Base-by-base conservation (phyloP, 2,113 vertebrate genomes). In the Arvicanthis niloticus region DNA sequence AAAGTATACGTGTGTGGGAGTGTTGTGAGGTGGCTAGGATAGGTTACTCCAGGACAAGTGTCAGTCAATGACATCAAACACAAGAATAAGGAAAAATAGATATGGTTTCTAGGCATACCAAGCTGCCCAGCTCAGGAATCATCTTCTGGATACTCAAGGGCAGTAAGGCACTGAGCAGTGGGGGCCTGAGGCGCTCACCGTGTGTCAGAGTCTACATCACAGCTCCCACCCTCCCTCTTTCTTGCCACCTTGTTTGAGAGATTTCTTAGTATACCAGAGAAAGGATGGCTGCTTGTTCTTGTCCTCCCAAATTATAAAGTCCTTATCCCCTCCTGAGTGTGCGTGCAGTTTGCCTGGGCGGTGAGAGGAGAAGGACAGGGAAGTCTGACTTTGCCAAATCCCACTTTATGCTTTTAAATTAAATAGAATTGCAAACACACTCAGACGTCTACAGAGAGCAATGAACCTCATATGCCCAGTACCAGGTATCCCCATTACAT, bases 81-180 rank as follows among this genome's bases (percentile, higher is more conserved):
- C 40, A 99, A 99, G 45, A 98, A 98, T 80, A 99, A 99, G 5
- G 99, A 99, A 2, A 99, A 99, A 5, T 99, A 99, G 99, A 97
- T 98, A 95, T 99, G 98, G 58, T 98, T 99, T 65, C 97, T 99
- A 94, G 98, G 99, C 85, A 97, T 98, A 0, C 73, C 87, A 19
- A 86, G 17, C 22, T 6, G 94, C 95, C 0, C 99, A 11, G 98
- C 99, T 0, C 99, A 99, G 88, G 99, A 73, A 42, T 99, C 7
- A 98, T 99, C 98, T 99, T 10, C 98, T 26, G 99, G 99, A 99
- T 99, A 99, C 95, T 99, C 70, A 99, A 99, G 97, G 99, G 99
- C 90, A 97, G 99, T 56, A 99, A 98, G 72, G 99, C 99, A 0
- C 98, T 99, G 85, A 97, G 95, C 22, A 99, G 99, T 82, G 99